Conservation (phyloP, 1,140 invertebrate genomes). For the Drosophila orosa region DNA sequence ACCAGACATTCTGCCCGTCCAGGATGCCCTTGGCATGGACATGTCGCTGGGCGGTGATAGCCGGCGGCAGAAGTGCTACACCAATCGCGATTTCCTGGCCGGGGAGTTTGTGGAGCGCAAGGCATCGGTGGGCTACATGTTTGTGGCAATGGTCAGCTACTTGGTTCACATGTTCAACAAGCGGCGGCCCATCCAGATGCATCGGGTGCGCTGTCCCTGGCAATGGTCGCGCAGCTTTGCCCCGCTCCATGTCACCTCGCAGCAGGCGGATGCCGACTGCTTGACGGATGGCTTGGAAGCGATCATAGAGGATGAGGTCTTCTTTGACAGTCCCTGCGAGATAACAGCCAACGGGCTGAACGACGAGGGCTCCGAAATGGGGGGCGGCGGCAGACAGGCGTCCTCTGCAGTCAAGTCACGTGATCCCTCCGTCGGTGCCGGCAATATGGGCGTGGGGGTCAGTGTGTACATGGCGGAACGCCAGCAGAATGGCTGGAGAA, state of each 20-base stretch:
- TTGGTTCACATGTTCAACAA: conserved; percentile 85
- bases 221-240: conserved; percentile 86
- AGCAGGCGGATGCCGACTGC: conserved; percentile 23
- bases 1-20: conserved; percentile 84
- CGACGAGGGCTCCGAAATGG: conserved; percentile 40
- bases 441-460: conserved; percentile 27
- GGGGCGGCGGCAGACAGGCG: conserved; percentile 3
- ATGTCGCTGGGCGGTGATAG: conserved; percentile 13
- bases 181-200: conserved; percentile 80
- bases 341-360: conserved; percentile 13
- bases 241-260: conserved; percentile 73
- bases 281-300: conserved; percentile 59
- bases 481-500: conserved; percentile 76
- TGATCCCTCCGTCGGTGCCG: conserved; percentile 7
- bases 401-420: conserved; percentile 7
- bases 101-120: conserved; percentile 84
- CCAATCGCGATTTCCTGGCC: conserved; percentile 60
- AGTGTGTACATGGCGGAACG: conserved; percentile 66
- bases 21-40: conserved; percentile 57
- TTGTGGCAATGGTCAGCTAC: conserved; percentile 86
- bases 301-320: conserved; percentile 74
- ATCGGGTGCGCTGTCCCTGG: conserved; percentile 76
- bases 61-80: conserved; percentile 34
- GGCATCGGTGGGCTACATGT: conserved; percentile 87
- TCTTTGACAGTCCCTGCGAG: conserved; percentile 75